Base-by-base conservation (phyloP, 2,797 vertebrate genomes). In the Micropoecilia bifurca region DNA sequence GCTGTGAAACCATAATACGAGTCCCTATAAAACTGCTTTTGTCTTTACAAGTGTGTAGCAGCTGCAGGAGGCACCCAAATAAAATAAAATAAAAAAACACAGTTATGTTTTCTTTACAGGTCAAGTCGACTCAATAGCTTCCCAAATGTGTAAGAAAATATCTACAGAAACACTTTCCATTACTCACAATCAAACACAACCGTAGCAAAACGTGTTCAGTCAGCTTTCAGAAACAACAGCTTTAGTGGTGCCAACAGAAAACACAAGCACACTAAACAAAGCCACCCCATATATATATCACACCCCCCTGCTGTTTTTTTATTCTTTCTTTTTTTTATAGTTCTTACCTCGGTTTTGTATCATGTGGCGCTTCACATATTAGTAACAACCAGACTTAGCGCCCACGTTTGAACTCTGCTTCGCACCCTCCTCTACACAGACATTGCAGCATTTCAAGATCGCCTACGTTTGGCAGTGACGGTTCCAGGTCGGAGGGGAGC, bases 61-160 rank as follows among this genome's bases (percentile, higher is more conserved):
- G 91, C 93, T 91, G 90, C 33, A 82, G 87, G 92, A 94, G 91
- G 93, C 90, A 93, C 91, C 89, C 91, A 85, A 73, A 41, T 6
- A 41, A 33, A 30, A 18, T 0, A 36, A 63, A 8, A 30, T 0
- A 61, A 61, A 18, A 36, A 36, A 63, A 83, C 83, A 90, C 81
- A 55, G 76, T 25, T 71, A 83, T 10, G 20, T 77, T 84, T 90
- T 81, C 79, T 87, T 91, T 83, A 91, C 86, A 92, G 71, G 88
- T 80, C 0, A 30, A 59, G n/a, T 59, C n/a, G 87, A 91, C 86
- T 83, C 77, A 57, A 74, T 1, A 87, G 69, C 81, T 76, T 87
- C 80, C 82, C 73, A 82, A 91, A 88, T 84, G 73, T 83, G 77
- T 87, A 84, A 79, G 76, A 93, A 94, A 91, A 92, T 93, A 95